Percentiles rank a stretch among this genome's conserved stretches.
phyloP scores from a whole-genome alignment of 2,888 invertebrate species.

The Blomia tropicalis region DNA sequence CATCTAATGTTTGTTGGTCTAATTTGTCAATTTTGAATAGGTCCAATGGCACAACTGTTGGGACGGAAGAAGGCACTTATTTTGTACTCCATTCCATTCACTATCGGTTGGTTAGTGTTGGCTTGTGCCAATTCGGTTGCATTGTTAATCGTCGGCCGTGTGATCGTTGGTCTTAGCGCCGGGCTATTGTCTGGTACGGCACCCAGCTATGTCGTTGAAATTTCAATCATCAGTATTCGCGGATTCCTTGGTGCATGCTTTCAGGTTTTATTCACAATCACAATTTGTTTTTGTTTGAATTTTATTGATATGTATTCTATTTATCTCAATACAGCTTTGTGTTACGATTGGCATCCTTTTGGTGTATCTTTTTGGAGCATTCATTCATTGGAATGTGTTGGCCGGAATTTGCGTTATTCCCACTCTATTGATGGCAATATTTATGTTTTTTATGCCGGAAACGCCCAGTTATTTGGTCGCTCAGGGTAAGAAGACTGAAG shows the following conservation, averaged over 20 bases:
- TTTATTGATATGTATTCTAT: not conserved
- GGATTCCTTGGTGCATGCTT: conserved; percentile 29
- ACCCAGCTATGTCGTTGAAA: conserved; percentile 29
- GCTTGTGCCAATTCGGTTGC: conserved; percentile 26
- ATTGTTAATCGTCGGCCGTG: conserved; percentile 27
- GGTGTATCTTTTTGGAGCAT: conserved; percentile 25
- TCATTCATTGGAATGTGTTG: conserved; percentile 26
- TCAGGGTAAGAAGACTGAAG: conserved; percentile 17
- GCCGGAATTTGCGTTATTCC: conserved; percentile 20
- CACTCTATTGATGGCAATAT: not conserved
- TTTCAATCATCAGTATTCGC: conserved; percentile 27
- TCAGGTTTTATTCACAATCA: conserved; percentile 20
- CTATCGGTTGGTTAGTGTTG: conserved; percentile 34
- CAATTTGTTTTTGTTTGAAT: not conserved
- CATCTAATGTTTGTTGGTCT: not conserved
- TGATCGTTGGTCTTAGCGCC: conserved; percentile 26
- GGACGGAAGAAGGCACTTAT: conserved; percentile 33
- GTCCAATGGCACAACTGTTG: conserved; percentile 27
- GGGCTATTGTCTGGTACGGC: conserved; percentile 28
- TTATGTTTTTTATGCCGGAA: conserved; percentile 28
- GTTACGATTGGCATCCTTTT: conserved; percentile 27
- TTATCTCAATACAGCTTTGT: conserved; percentile 17
- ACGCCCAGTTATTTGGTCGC: conserved; percentile 29
- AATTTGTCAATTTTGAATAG: not conserved
- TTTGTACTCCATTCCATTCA: conserved; percentile 33